phyloP scores from a whole-genome alignment of 2,113 vertebrate species.

The Coptodon rendalli region DNA sequence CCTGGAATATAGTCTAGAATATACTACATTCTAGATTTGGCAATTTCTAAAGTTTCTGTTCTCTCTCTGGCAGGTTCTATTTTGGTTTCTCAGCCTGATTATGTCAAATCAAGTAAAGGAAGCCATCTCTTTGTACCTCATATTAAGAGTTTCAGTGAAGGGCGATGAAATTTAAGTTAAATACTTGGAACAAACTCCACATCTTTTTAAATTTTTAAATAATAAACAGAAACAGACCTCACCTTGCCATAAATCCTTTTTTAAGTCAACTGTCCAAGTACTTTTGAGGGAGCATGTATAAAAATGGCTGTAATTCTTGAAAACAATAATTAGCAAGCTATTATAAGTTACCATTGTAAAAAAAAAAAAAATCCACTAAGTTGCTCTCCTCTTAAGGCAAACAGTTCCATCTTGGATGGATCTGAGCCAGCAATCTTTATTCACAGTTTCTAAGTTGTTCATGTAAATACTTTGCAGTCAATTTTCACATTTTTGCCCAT shows the following conservation, averaged over 20 bases:
- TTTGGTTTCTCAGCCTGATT: background rate
- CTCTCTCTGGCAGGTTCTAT: background rate
- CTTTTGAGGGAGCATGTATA: background rate
- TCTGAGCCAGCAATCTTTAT: background rate
- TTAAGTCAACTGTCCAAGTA: background rate
- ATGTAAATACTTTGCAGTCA: background rate
- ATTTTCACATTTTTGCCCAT: background rate
- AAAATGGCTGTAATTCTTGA: background rate
- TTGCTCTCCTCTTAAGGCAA: background rate
- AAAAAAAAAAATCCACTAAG: background rate
- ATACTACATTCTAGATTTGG: background rate
- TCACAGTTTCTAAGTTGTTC: background rate
- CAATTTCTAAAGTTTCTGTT: background rate
- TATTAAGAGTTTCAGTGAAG: background rate
- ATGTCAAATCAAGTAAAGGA: background rate
- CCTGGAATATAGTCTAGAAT: background rate
- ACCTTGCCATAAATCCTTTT: background rate
- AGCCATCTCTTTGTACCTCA: background rate
- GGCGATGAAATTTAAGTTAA: background rate
- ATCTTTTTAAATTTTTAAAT: background rate
- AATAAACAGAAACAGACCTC: background rate
- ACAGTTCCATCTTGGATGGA: background rate
- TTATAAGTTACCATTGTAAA: background rate
- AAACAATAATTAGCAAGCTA: background rate
- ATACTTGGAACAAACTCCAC: background rate